Evolutionary conservation across 1,140 invertebrate genomes (phyloP).

Genomic region (Sycophila sp.): DNA sequence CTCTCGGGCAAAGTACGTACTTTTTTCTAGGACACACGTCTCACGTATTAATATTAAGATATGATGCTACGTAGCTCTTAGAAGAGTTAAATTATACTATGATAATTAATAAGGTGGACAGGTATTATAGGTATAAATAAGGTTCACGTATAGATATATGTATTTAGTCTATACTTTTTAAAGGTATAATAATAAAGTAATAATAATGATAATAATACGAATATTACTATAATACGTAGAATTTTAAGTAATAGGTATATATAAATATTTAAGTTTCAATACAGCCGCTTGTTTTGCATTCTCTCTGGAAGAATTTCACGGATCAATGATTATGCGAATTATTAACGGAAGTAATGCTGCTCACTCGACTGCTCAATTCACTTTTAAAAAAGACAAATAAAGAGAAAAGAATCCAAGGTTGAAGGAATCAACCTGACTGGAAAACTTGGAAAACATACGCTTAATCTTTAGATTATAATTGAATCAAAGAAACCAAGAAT

Average conservation of each 20-base stretch:
- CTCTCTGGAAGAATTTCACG: conserved; percentile 53
- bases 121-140: conserved; percentile 50
- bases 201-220: conserved; percentile 35
- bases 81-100: conserved; percentile 63
- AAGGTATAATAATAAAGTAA: conserved; percentile 53
- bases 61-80: conserved; percentile 59
- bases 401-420: neutral
- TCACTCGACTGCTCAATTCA: neutral
- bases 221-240: conserved; percentile 55
- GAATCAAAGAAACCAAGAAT: conserved; percentile 8
- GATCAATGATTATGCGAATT: neutral
- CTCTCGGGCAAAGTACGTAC: conserved; percentile 63
- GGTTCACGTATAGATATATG: conserved; percentile 56
- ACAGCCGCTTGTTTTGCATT: conserved; percentile 55
- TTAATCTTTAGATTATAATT: neutral
- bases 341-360: neutral
- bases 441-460: too few species aligned
- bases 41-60: conserved; percentile 65
- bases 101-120: conserved; percentile 53
- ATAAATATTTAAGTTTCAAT: conserved; percentile 55
- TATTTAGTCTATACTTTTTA: conserved; percentile 61
- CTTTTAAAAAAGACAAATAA: neutral
- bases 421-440: neutral
- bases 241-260: conserved; percentile 60
- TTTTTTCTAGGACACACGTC: conserved; percentile 64